phyloP scores from a whole-genome alignment of 2,113 vertebrate genomes.

The Eublepharis macularius region DNA sequence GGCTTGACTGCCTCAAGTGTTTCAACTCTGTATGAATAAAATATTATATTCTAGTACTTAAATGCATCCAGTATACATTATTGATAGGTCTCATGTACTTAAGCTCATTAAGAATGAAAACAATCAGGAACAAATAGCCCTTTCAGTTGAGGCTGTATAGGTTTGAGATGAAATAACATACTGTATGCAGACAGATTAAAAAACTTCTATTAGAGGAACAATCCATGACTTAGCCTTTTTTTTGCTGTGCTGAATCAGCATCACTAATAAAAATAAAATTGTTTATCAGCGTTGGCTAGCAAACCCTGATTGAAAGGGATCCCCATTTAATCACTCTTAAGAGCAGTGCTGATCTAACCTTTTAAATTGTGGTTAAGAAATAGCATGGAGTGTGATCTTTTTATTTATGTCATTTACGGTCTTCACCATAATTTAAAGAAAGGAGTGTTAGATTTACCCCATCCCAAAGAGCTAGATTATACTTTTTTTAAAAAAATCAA shows the following conservation, averaged over 20 bases:
- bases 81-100: slow-evolving; percentile 15
- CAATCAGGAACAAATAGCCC: slow-evolving; percentile 12
- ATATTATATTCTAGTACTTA: background rate
- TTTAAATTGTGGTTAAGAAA: background rate
- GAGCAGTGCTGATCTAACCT: background rate
- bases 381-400: background rate
- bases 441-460: background rate
- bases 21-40: slow-evolving; percentile 30
- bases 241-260: background rate
- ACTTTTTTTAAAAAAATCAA: no score
- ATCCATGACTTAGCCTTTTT: no score
- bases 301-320: background rate
- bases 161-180: background rate
- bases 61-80: background rate
- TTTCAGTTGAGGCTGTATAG: background rate
- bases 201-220: background rate
- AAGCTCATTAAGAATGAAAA: background rate
- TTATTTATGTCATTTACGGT: background rate
- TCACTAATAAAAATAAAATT: background rate
- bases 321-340: background rate
- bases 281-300: background rate
- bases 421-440: background rate
- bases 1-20: slow-evolving; percentile 3
- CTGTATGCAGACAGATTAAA: background rate
- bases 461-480: background rate